Evolutionary conservation across 2,888 invertebrate genomes (phyloP), one percentile per base, ranked within the genome.

Genomic region (Lepidonotus clava): DNA sequence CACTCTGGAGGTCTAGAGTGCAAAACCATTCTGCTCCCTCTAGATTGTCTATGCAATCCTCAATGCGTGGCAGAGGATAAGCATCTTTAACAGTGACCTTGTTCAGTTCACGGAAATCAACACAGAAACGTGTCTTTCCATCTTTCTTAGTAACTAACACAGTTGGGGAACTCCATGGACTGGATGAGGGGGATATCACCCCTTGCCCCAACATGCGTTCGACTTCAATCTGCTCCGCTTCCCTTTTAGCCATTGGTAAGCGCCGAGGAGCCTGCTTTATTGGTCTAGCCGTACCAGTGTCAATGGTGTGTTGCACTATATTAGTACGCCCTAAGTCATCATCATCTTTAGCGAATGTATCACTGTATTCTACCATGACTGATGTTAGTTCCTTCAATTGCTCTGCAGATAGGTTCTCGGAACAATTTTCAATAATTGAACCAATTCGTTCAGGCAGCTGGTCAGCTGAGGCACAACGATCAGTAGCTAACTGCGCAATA

Each of bases 121-220:
- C 28, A 84, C 84, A 84, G 14, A 84, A 38, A 5, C 66, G 36
- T 21, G 21, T 24, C 14, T 18, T 24, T 0, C 84, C 61, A 11
- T 24, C 56, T 21, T 61, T 84, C 66, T 61, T 84, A 24, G 14
- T 21, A 6, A 84, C 84, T n/a, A n/a, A n/a, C n/a, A n/a, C 84
- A 40, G 4, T 4, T 8, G 38, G 38, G 38, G n/a, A 1, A n/a
- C n/a, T n/a, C n/a, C n/a, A n/a, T n/a, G n/a, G 76, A 6, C 67
- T 67, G 14, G 2, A 4, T 2, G 24, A 28, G 28, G 32, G 67
- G 1, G 5, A 18, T 2, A 67, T 67, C 14, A 36, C 18, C 2
- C 18, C 14, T 11, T 36, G 14, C 5, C 28, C 18, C 32, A 34
- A n/a, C 32, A 67, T 67, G 1, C 1, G n/a, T 2, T 36, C 18